Conservation (phyloP, 2,113 vertebrate genomes). For the Eulemur macaco region DNA sequence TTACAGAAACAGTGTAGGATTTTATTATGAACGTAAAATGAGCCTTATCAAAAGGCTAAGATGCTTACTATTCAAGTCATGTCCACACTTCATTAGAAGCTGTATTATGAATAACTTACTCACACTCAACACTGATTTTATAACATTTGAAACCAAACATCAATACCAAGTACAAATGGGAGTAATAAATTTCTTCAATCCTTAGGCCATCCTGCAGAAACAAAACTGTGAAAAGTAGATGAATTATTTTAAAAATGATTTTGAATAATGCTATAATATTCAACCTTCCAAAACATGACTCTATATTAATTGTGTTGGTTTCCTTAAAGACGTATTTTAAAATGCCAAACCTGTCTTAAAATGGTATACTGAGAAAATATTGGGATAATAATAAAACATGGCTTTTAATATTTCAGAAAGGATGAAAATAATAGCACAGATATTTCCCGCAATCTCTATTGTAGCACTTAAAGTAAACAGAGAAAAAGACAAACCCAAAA, state of each 20-base stretch:
- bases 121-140: conserved; percentile 61
- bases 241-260: not conserved
- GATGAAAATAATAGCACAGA: not conserved
- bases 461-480: not conserved
- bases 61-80: conserved; percentile 74
- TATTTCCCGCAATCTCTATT: not conserved
- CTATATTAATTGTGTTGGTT: not conserved
- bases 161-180: not conserved
- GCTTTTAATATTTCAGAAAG: conserved; percentile 5
- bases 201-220: not conserved
- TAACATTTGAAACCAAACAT: conserved; percentile 53
- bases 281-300: not conserved
- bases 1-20: conserved; percentile 51
- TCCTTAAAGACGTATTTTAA: conserved; percentile 39
- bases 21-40: conserved; percentile 47
- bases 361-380: not conserved
- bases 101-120: conserved; percentile 70
- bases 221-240: not conserved
- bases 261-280: not conserved
- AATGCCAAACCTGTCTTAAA: not conserved
- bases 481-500: not conserved
- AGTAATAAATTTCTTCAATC: not conserved
- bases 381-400: not conserved
- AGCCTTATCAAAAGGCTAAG: conserved; percentile 42
- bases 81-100: conserved; percentile 67